phyloP scores from a whole-genome alignment of 2,797 vertebrate species.

The Lophius americanus region DNA sequence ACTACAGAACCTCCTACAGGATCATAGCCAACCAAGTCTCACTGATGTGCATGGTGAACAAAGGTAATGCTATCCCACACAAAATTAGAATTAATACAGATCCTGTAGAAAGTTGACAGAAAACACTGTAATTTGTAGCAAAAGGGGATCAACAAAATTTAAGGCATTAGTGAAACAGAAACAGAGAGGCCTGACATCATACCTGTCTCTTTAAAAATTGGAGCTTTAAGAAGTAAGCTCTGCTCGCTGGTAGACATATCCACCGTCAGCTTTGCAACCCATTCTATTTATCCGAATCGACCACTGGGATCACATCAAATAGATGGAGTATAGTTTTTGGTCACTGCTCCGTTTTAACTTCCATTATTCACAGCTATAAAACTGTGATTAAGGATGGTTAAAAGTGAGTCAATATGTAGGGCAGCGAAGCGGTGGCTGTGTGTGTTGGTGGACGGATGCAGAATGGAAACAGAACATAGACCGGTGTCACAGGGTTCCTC shows the following conservation, averaged over 20 bases:
- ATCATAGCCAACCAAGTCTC: no score
- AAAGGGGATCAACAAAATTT: no score
- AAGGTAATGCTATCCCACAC: no score
- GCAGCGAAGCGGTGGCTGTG: slow-evolving; percentile 28
- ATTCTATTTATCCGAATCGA: no score
- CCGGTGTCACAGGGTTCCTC: slow-evolving; percentile 12
- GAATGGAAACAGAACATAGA: slow-evolving; percentile 22
- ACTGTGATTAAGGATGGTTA: slow-evolving; percentile 33
- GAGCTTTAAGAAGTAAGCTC: not conserved
- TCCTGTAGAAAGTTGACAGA: no score
- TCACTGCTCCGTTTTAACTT: slow-evolving; percentile 12
- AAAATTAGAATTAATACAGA: no score
- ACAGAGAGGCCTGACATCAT: no score
- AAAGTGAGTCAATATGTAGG: slow-evolving; percentile 23
- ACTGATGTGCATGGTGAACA: no score
- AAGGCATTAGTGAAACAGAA: no score
- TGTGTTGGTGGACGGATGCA: slow-evolving; percentile 19
- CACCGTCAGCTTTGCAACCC: not conserved
- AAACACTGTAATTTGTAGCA: no score
- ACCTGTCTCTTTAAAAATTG: not conserved
- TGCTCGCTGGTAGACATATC: not conserved
- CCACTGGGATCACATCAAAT: not conserved
- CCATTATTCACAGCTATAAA: slow-evolving; percentile 8
- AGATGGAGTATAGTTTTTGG: slow-evolving; percentile 12
- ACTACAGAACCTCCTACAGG: no score